Percentiles rank a stretch among this genome's conserved stretches.
Conservation (phyloP, 2,113 vertebrate genomes). For the Atrichornis clamosus region DNA sequence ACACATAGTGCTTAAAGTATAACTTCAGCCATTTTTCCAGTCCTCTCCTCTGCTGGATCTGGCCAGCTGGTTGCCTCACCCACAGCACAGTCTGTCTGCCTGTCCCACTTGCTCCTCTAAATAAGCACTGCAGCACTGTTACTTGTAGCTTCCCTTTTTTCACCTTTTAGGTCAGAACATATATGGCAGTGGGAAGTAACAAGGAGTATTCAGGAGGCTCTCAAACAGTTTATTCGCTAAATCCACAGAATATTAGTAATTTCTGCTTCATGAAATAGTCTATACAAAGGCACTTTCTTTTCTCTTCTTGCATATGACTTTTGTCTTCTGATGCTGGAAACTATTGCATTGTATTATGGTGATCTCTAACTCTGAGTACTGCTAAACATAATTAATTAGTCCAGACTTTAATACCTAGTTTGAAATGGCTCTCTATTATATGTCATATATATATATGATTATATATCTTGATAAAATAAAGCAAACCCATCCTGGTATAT, state of each 20-base stretch:
- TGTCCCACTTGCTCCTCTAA: neutral
- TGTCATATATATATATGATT: no score
- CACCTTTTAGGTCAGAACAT: neutral
- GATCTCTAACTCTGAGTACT: neutral
- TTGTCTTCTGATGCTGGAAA: neutral
- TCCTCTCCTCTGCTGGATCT: neutral
- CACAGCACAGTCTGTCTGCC: neutral
- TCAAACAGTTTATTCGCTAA: neutral
- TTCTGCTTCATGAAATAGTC: neutral
- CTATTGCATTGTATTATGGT: neutral
- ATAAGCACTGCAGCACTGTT: neutral
- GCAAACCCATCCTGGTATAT: neutral
- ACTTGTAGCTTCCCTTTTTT: neutral
- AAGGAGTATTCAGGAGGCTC: neutral
- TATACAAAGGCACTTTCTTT: neutral
- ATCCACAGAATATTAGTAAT: neutral
- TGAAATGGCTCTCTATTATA: neutral
- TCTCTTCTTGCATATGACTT: neutral
- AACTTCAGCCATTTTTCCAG: neutral
- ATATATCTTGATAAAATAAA: neutral
- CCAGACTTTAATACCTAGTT: neutral
- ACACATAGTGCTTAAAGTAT: neutral
- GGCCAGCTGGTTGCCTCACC: neutral
- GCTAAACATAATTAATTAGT: neutral
- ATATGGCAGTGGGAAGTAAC: neutral